A percentile compares a stretch with the other conserved stretches of the same genome.
Evolutionary conservation across 2,797 vertebrate species (phyloP).

Genomic region (Oryzias dopingdopingensis): DNA sequence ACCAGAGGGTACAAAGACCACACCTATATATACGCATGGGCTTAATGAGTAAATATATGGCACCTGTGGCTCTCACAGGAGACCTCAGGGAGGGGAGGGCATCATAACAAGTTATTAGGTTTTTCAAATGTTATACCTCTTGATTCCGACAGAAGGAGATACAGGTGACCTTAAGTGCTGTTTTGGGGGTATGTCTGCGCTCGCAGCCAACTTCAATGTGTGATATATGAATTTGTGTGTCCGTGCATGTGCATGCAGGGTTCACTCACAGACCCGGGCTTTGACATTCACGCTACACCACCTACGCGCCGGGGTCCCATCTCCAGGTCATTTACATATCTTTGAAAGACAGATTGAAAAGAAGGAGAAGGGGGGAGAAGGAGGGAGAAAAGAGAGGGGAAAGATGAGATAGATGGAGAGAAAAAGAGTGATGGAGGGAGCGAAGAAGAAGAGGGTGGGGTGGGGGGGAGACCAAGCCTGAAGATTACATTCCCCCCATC

Average conservation of each 20-base stretch:
- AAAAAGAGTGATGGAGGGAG: constrained; percentile 42
- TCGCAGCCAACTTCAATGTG: constrained; percentile 31
- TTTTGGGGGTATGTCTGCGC: not conserved
- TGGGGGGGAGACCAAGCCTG: constrained; percentile 75
- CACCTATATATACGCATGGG: too few species aligned
- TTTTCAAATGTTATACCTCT: too few species aligned
- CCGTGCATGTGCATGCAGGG: constrained; percentile 44
- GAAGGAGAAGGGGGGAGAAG: constrained; percentile 70
- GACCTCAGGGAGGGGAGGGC: too few species aligned
- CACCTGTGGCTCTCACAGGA: too few species aligned
- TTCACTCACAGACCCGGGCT: constrained; percentile 79
- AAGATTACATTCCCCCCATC: constrained; percentile 95
- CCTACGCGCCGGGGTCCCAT: constrained; percentile 89
- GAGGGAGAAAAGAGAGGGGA: constrained; percentile 13
- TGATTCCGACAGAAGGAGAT: not conserved
- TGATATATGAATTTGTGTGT: constrained; percentile 13
- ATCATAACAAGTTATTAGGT: too few species aligned
- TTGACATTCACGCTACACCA: constrained; percentile 93
- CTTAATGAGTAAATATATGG: too few species aligned
- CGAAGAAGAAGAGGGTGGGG: constrained; percentile 41
- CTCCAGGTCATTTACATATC: constrained; percentile 95
- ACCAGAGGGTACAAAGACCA: too few species aligned
- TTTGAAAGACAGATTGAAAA: constrained; percentile 93
- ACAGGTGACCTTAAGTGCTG: constrained; percentile 30
- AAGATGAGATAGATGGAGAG: constrained; percentile 27